A percentile compares a stretch with the other conserved stretches of the same genome.
These are phyloP conservation scores for Acanthiza pusilla DNA, from an alignment of 2,797 vertebrate species.

Conservation along the genomic window DNA sequence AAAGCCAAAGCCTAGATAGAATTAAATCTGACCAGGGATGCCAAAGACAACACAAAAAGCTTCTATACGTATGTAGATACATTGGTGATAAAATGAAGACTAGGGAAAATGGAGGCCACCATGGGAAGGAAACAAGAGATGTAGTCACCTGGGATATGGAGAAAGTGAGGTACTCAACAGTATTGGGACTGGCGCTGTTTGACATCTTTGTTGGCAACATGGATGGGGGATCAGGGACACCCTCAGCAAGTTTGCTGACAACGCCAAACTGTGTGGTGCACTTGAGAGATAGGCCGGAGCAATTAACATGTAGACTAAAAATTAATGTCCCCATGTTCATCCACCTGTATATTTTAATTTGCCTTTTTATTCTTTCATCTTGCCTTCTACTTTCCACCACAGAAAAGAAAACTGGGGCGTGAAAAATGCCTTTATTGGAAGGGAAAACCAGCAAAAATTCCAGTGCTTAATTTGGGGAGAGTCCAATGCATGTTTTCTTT, in stretches of 20 bases:
- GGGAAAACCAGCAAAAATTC: background rate
- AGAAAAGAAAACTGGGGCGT: background rate
- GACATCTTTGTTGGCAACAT: background rate
- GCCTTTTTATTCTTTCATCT: background rate
- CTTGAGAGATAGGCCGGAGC: background rate
- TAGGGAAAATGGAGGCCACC: background rate
- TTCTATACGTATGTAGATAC: background rate
- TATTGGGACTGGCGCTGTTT: background rate
- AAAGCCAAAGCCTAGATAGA: background rate
- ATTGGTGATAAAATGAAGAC: background rate
- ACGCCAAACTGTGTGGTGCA: background rate
- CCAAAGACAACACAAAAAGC: background rate
- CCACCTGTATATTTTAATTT: background rate
- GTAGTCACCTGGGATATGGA: too few relatives aligned
- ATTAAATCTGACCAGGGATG: background rate
- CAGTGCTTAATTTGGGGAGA: background rate
- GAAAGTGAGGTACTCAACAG: background rate
- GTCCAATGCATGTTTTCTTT: background rate
- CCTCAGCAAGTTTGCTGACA: background rate
- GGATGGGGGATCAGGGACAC: background rate
- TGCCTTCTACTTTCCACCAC: background rate
- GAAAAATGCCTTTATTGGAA: background rate
- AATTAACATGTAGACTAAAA: background rate
- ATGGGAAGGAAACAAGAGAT: fast-evolving
- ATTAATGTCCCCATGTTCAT: background rate